These are phyloP conservation scores for Helobdella robusta DNA, from an alignment of 2,888 invertebrate genomes.

Conservation along the genomic window DNA sequence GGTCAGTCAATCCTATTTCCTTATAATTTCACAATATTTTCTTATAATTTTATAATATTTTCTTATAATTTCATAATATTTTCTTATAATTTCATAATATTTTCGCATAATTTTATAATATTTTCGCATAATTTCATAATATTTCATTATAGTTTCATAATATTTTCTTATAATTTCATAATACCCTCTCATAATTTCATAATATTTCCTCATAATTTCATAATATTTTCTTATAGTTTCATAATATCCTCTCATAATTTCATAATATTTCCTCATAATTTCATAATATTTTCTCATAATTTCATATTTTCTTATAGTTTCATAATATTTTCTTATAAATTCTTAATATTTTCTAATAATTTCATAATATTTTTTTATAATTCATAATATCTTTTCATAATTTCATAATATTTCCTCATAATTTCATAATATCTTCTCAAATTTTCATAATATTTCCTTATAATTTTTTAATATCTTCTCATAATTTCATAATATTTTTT, in stretches of 20 bases:
- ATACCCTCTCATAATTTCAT: constrained; percentile 40
- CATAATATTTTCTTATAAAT: too few relatives aligned
- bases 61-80: neutral
- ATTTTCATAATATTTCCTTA: neutral
- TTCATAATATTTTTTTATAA: too few relatives aligned
- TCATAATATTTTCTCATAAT: constrained; percentile 33
- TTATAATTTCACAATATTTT: neutral
- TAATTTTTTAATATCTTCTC: neutral
- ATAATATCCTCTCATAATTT: constrained; percentile 37
- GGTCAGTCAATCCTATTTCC: constrained; percentile 29
- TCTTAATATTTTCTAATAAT: neutral
- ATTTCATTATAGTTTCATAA: constrained; percentile 45
- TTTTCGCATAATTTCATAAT: neutral
- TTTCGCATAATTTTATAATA: neutral
- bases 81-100: neutral
- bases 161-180: constrained; percentile 38
- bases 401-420: neutral
- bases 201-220: too few relatives aligned
- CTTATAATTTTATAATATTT: neutral
- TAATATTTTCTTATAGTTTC: neutral
- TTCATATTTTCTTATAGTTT: too few relatives aligned
- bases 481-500: neutral
- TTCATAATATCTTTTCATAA: too few relatives aligned
- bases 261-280: constrained; percentile 53
- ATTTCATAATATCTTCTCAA: neutral